Conservation (phyloP, 2,888 invertebrate genomes). For the Keiferia lycopersicella region DNA sequence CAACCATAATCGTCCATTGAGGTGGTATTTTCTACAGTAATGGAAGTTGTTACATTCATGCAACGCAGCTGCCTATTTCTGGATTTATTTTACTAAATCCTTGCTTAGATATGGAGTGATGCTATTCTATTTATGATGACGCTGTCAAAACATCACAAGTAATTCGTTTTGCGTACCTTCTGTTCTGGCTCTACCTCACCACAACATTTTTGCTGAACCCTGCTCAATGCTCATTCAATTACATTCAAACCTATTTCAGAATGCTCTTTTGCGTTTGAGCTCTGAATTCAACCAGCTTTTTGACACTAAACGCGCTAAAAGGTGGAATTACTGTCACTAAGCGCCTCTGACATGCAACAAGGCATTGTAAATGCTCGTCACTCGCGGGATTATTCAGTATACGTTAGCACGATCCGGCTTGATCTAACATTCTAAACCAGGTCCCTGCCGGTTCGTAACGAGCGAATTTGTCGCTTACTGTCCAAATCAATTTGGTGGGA, state of each 20-base stretch:
- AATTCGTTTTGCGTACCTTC: no score
- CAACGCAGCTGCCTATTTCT: no score
- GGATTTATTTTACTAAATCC: no score
- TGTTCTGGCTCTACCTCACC: no score
- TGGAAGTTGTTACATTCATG: no score
- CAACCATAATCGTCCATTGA: neutral
- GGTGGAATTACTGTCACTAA: constrained; percentile 1
- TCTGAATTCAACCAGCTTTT: neutral
- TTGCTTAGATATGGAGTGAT: no score
- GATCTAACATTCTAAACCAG: neutral
- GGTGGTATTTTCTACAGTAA: no score
- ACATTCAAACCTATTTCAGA: neutral
- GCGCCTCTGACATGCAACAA: neutral
- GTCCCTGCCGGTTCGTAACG: neutral
- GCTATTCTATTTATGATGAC: no score
- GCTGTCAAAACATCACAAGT: no score
- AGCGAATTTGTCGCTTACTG: neutral
- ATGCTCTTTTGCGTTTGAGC: neutral
- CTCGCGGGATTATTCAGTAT: neutral
- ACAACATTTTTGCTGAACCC: no score
- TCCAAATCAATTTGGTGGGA: neutral
- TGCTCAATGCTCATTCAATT: neutral
- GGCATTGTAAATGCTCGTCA: neutral
- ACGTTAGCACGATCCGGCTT: neutral
- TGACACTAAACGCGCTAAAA: constrained; percentile 5